A percentile compares a stretch with the other conserved stretches of the same genome.
Conservation (phyloP, 30 jellyfish, hydroid and myxozoan species). For the Hydractinia echinata region DNA sequence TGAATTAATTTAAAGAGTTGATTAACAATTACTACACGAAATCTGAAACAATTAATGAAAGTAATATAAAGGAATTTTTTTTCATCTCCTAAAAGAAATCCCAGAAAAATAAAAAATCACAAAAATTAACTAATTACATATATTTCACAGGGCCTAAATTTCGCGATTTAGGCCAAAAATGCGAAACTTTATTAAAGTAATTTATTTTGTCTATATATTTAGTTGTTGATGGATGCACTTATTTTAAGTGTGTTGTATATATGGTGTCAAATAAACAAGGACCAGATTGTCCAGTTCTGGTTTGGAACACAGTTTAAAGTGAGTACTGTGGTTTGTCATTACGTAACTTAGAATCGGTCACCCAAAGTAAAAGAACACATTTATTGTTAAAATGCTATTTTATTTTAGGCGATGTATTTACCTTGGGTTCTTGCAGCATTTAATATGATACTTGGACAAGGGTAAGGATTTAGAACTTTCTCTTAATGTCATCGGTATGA, state of each 20-base stretch:
- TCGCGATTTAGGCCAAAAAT: too few relatives aligned
- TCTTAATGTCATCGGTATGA: too few relatives aligned
- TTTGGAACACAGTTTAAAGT: conserved; percentile 97
- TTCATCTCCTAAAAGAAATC: not conserved
- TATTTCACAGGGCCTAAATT: too few relatives aligned
- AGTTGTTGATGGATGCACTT: conserved; percentile 89
- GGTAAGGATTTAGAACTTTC: conserved; percentile 39
- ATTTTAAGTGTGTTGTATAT: conserved; percentile 74
- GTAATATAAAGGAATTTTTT: not conserved
- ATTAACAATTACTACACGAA: too few relatives aligned
- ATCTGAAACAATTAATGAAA: not conserved
- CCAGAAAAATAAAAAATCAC: not conserved
- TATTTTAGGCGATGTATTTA: conserved; percentile 83
- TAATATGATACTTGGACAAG: conserved; percentile 82
- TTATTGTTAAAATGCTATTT: not conserved
- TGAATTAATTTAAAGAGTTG: too few relatives aligned
- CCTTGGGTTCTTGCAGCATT: conserved; percentile 98
- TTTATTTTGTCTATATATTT: not conserved
- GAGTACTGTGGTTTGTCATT: not conserved
- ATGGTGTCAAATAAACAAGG: conserved; percentile 96
- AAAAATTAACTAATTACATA: too few relatives aligned
- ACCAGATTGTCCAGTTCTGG: conserved; percentile 79
- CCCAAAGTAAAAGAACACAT: too few relatives aligned
- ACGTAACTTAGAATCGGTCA: not conserved
- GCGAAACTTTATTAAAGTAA: not conserved